Percentiles rank a stretch among this genome's conserved stretches.
phyloP scores from a whole-genome alignment of 2,888 invertebrate genomes.

The Embidobia sp. region DNA sequence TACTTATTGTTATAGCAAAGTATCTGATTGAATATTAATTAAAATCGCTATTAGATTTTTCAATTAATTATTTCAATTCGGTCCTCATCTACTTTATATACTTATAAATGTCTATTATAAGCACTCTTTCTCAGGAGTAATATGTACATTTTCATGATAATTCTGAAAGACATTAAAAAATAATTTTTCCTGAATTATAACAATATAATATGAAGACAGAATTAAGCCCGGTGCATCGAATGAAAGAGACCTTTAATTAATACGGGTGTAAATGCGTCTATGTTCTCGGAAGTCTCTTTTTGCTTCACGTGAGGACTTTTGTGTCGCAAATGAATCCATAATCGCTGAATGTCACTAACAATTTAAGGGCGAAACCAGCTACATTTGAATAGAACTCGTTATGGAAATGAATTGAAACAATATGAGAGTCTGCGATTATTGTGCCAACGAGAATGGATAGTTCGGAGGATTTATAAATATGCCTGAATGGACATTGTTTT shows the following conservation, averaged over 20 bases:
- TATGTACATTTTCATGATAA: no score
- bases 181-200: not conserved
- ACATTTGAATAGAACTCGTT: constrained; percentile 52
- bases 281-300: constrained; percentile 23
- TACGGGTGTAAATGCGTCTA: constrained; percentile 8
- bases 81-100: no score
- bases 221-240: constrained; percentile 1
- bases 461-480: constrained; percentile 39
- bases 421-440: constrained; percentile 48
- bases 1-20: no score
- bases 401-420: constrained; percentile 57
- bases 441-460: constrained; percentile 34
- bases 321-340: constrained; percentile 50
- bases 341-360: constrained; percentile 52
- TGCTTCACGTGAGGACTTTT: constrained; percentile 26
- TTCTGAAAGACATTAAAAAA: not conserved
- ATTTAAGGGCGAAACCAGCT: constrained; percentile 47
- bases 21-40: no score
- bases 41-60: no score
- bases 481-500: constrained; percentile 46
- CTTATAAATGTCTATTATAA: no score
- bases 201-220: not conserved
- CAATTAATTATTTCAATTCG: no score
- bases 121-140: no score
- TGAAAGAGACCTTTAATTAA: constrained; percentile 23